Conservation (phyloP, 2,113 vertebrate genomes). For the Xiphophorus hellerii region DNA sequence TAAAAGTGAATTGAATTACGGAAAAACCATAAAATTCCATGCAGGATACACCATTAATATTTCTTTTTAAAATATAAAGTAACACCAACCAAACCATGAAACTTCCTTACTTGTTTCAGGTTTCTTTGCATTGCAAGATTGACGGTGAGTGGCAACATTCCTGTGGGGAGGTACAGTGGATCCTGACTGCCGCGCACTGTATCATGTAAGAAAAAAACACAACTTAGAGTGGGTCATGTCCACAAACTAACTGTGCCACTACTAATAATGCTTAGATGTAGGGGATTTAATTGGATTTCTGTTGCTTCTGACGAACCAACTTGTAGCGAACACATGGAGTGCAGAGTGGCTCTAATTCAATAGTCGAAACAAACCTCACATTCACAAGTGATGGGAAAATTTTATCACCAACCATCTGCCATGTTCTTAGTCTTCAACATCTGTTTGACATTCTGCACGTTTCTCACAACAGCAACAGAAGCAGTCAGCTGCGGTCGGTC, state of each 20-base stretch:
- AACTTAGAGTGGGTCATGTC: not conserved
- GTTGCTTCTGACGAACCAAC: not conserved
- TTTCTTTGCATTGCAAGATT: slow-evolving; percentile 87
- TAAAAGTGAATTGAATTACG: too few relatives aligned
- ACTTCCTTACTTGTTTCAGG: slow-evolving; percentile 60
- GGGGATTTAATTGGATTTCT: not conserved
- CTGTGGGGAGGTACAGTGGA: slow-evolving; percentile 85
- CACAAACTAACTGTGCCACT: not conserved
- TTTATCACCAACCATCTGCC: not conserved
- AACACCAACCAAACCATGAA: not conserved
- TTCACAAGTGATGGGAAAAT: not conserved
- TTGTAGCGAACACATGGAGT: slow-evolving; percentile 65
- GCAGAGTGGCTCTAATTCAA: slow-evolving; percentile 79
- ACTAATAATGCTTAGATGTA: not conserved
- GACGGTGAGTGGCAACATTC: slow-evolving; percentile 81
- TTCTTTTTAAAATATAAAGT: too few relatives aligned
- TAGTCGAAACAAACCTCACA: not conserved
- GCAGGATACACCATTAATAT: too few relatives aligned
- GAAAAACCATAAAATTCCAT: too few relatives aligned
- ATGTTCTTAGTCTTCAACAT: not conserved
- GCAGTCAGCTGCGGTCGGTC: too few relatives aligned
- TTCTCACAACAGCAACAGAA: too few relatives aligned
- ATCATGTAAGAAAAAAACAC: slow-evolving; percentile 80
- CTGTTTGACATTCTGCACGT: not conserved
- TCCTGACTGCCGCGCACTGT: slow-evolving; percentile 91